Evolutionary conservation across 2,888 invertebrate species (phyloP).

Genomic region (Drosophila flavopinicola): DNA sequence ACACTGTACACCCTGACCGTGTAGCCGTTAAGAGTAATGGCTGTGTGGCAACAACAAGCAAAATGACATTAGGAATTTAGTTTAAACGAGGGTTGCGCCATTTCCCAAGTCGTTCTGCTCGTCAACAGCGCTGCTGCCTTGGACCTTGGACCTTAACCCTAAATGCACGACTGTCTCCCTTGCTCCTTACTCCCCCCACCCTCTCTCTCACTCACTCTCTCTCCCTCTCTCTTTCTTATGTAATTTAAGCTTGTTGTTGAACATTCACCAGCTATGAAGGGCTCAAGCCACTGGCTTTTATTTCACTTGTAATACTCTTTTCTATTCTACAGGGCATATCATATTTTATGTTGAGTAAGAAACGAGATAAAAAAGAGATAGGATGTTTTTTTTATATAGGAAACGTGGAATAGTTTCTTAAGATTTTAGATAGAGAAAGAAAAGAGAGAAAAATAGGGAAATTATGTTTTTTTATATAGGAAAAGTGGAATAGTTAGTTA

Average conservation of each 20-base stretch:
- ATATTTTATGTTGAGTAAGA: neutral
- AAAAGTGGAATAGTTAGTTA: no score
- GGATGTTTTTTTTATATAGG: no score
- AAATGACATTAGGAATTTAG: slow-evolving; percentile 69
- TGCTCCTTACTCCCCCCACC: neutral
- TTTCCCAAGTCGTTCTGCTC: slow-evolving; percentile 44
- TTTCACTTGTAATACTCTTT: slow-evolving; percentile 42
- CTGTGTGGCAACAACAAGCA: slow-evolving; percentile 26
- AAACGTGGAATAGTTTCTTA: no score
- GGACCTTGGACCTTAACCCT: slow-evolving; percentile 59
- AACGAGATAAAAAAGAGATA: no score
- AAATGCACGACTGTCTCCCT: slow-evolving; percentile 40
- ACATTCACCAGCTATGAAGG: slow-evolving; percentile 55
- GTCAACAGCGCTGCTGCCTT: slow-evolving; percentile 25
- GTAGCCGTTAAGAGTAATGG: slow-evolving; percentile 45
- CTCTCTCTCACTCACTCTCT: neutral
- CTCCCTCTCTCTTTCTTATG: slow-evolving; percentile 30
- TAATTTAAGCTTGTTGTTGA: slow-evolving; percentile 70
- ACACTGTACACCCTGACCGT: slow-evolving; percentile 27
- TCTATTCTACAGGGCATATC: neutral
- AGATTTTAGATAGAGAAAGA: no score
- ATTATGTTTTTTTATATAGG: no score
- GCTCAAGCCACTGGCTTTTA: slow-evolving; percentile 44
- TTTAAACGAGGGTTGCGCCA: slow-evolving; percentile 73
- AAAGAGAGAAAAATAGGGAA: no score